phyloP scores from a whole-genome alignment of 2,888 invertebrate genomes.

The Chymomyza procnemis region DNA sequence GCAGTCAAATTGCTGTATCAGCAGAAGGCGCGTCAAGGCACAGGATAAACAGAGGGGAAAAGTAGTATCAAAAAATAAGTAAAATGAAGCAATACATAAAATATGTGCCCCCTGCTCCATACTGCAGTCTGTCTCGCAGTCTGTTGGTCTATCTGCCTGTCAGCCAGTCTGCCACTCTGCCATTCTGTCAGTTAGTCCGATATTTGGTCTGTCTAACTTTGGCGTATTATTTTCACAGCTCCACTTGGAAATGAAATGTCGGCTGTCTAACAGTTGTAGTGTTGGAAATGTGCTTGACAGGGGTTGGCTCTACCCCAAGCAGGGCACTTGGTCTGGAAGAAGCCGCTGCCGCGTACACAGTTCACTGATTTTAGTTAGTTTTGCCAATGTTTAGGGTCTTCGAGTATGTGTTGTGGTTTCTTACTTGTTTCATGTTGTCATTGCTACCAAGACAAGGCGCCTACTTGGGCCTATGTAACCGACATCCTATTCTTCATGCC shows the following conservation, averaged over 20 bases:
- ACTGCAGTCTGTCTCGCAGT: background rate
- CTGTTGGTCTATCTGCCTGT: background rate
- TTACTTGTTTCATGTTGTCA: slow-evolving; percentile 33
- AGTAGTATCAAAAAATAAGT: slow-evolving; percentile 22
- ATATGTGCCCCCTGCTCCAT: slow-evolving; percentile 44
- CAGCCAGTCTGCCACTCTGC: background rate
- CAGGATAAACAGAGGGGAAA: background rate
- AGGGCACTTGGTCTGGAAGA: slow-evolving; percentile 25
- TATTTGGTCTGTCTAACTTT: background rate
- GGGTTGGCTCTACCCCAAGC: slow-evolving; percentile 45
- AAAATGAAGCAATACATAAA: slow-evolving; percentile 65
- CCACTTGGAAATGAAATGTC: slow-evolving; percentile 56
- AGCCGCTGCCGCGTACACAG: slow-evolving; percentile 46
- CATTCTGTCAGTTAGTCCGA: background rate
- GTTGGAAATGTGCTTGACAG: background rate
- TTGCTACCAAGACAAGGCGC: slow-evolving; percentile 24
- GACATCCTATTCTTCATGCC: background rate
- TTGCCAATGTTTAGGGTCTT: slow-evolving; percentile 24
- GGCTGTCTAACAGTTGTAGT: slow-evolving; percentile 27
- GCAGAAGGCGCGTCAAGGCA: slow-evolving; percentile 19
- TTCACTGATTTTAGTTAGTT: slow-evolving; percentile 67
- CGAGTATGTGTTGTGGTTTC: background rate
- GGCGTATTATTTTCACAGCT: slow-evolving; percentile 5
- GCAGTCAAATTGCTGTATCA: slow-evolving; percentile 44
- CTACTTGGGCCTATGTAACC: too few species aligned